Evolutionary conservation across 2,797 vertebrate species (phyloP).

Genomic region (Gallinago nigripennis): DNA sequence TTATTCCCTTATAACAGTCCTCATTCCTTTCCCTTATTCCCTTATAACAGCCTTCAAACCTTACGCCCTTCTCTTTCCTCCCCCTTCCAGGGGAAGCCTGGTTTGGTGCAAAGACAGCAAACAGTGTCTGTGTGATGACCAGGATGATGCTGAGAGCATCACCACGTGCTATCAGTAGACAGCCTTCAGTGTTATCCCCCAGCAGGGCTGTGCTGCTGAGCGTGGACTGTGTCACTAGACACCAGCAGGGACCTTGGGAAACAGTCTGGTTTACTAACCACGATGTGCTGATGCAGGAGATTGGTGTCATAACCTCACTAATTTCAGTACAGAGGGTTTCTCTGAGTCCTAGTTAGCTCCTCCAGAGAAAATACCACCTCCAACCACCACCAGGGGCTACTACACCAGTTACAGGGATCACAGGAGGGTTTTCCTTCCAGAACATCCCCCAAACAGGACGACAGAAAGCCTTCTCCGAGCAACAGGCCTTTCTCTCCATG

Average conservation of each 20-base stretch:
- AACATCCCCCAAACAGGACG: neutral
- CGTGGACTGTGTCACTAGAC: rapidly evolving
- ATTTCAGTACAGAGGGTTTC: neutral
- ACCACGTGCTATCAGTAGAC: rapidly evolving
- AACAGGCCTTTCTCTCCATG: neutral
- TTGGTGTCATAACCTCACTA: neutral
- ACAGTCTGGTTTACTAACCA: neutral
- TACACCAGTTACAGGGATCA: neutral
- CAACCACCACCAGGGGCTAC: neutral
- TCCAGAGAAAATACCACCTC: neutral
- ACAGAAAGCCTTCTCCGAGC: neutral
- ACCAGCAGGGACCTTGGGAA: neutral
- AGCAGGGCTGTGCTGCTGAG: neutral
- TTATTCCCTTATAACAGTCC: no score
- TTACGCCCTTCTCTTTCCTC: neutral
- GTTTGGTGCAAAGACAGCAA: neutral
- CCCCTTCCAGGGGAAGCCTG: neutral
- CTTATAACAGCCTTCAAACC: neutral
- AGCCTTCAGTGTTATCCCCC: rapidly evolving
- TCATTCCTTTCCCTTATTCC: no score
- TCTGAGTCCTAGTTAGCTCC: neutral
- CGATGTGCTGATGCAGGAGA: neutral
- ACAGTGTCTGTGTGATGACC: rapidly evolving
- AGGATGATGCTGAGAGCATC: rapidly evolving
- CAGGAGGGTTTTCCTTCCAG: neutral